Evolutionary conservation across 1,140 invertebrate species (phyloP).

Genomic region (Drosophila ambigua): DNA sequence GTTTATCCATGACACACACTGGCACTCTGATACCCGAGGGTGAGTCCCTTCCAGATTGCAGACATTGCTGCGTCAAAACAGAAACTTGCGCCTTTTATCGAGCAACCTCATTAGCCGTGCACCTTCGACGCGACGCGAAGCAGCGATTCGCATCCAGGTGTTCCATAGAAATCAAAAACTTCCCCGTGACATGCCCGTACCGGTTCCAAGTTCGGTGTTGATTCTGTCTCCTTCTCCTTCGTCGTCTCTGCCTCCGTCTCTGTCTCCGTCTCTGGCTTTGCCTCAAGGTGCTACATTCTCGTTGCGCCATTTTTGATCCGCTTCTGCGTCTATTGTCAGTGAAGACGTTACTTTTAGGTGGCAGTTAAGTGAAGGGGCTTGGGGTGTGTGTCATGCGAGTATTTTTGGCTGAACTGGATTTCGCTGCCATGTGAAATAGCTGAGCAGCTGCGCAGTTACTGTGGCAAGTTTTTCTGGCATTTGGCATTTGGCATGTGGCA

Average conservation of each 20-base stretch:
- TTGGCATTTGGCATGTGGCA: slow-evolving; percentile 30
- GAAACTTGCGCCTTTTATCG: slow-evolving; percentile 55
- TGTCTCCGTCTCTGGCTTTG: background rate
- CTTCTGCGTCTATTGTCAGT: slow-evolving; percentile 16
- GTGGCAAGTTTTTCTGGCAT: slow-evolving; percentile 47
- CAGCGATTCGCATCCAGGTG: slow-evolving; percentile 61
- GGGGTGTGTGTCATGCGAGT: slow-evolving; percentile 25
- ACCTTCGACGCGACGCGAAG: slow-evolving; percentile 52
- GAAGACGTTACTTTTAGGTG: slow-evolving; percentile 10
- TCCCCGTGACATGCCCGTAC: slow-evolving; percentile 58
- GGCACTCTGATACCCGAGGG: too few relatives aligned
- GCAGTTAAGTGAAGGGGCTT: background rate
- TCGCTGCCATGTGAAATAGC: slow-evolving; percentile 51
- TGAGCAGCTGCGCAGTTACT: slow-evolving; percentile 65
- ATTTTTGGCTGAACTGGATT: slow-evolving; percentile 22
- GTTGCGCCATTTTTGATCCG: slow-evolving; percentile 41
- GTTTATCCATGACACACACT: slow-evolving; percentile 50
- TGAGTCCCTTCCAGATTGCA: slow-evolving; percentile 22
- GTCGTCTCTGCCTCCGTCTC: background rate
- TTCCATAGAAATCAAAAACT: slow-evolving; percentile 71
- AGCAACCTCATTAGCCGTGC: slow-evolving; percentile 46
- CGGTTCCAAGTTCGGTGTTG: slow-evolving; percentile 31
- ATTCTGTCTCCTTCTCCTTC: slow-evolving; percentile 11
- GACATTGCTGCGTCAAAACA: slow-evolving; percentile 76
- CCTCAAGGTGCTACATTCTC: slow-evolving; percentile 63